Evolutionary conservation across 2,113 vertebrate genomes (phyloP).

Genomic region (Lichenostomus cassidix): DNA sequence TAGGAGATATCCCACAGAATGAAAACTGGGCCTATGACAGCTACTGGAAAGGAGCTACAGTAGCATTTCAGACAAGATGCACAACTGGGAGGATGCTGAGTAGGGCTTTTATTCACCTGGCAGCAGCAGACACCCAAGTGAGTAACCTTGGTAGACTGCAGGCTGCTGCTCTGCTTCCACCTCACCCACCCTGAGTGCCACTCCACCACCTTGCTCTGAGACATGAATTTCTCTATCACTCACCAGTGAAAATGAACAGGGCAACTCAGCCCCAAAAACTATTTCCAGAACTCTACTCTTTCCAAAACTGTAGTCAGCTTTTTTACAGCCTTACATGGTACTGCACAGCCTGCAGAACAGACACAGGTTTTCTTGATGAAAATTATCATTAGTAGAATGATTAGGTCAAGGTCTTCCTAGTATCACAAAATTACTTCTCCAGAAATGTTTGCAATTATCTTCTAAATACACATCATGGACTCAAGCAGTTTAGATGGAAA

Average conservation of each 20-base stretch:
- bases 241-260: neutral
- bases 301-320: neutral
- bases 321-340: neutral
- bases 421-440: neutral
- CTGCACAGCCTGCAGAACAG: neutral
- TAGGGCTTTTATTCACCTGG: neutral
- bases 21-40: neutral
- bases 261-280: neutral
- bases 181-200: neutral
- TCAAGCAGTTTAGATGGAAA: neutral
- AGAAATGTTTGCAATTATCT: neutral
- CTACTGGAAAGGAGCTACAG: neutral
- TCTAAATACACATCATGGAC: neutral
- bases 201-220: neutral
- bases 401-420: neutral
- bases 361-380: neutral
- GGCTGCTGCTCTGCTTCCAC: neutral
- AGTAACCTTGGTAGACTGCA: rapidly evolving
- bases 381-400: neutral
- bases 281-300: neutral
- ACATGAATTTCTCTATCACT: neutral
- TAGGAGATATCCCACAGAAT: neutral
- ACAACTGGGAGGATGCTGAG: neutral
- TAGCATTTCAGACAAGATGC: neutral
- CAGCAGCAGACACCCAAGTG: neutral